A percentile compares a stretch with the other conserved stretches of the same genome.
phyloP scores from a whole-genome alignment of 1,140 invertebrate species.

The Polypedilum vanderplanki region DNA sequence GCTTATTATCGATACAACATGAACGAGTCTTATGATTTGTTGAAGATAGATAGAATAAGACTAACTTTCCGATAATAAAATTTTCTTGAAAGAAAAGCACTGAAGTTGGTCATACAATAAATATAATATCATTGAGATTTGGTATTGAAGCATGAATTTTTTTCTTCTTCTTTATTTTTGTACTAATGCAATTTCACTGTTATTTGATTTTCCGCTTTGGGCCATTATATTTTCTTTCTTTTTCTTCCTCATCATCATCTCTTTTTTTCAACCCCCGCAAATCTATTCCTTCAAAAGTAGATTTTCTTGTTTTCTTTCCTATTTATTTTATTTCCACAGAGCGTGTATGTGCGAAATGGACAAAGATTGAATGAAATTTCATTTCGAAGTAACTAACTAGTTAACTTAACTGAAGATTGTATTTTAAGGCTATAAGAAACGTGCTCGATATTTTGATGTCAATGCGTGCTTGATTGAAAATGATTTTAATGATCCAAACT shows the following conservation, averaged over 20 bases:
- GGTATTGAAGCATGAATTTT: neutral
- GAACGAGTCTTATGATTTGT: too few species aligned
- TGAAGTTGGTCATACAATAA: neutral
- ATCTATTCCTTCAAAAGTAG: conserved; percentile 1
- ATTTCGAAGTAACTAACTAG: neutral
- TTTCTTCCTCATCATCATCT: neutral
- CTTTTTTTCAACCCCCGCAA: neutral
- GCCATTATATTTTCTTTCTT: conserved; percentile 2
- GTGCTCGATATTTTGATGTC: neutral
- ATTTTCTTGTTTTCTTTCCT: conserved; percentile 23
- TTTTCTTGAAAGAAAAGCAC: neutral
- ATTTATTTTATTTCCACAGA: neutral
- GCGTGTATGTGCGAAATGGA: neutral
- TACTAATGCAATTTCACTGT: conserved; percentile 23
- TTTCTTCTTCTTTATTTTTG: neutral
- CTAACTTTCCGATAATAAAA: too few species aligned
- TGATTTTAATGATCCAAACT: conserved; percentile 12
- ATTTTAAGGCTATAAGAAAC: neutral
- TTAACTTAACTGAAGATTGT: neutral
- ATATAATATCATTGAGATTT: conserved; percentile 19
- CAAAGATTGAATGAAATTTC: conserved; percentile 10
- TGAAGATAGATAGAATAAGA: too few species aligned
- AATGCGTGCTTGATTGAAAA: conserved; percentile 8
- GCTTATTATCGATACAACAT: too few species aligned
- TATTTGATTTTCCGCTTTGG: conserved; percentile 23